These are phyloP conservation scores for Zeus faber DNA, from an alignment of 2,113 vertebrate species.

Conservation along the genomic window DNA sequence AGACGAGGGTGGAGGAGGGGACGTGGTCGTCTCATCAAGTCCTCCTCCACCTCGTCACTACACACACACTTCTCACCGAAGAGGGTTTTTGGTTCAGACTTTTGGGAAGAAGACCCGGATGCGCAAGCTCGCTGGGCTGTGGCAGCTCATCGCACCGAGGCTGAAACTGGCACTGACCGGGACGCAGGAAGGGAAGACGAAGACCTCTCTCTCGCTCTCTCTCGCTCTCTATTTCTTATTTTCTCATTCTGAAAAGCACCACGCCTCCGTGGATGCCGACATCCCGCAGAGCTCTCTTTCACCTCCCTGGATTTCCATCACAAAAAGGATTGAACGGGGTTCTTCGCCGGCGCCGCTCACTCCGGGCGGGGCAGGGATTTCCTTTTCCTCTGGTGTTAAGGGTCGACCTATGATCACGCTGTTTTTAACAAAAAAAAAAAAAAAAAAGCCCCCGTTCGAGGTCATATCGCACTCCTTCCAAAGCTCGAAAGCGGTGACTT, in stretches of 20 bases:
- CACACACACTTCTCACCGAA: background rate
- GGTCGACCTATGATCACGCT: too few species aligned
- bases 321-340: background rate
- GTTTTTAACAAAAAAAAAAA: too few species aligned
- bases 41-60: background rate
- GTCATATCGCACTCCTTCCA: conserved; percentile 46
- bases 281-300: too few species aligned
- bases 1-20: conserved; percentile 42
- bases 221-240: background rate
- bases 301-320: background rate
- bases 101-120: conserved; percentile 11
- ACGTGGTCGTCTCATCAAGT: too few species aligned
- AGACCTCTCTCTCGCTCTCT: background rate
- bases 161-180: conserved; percentile 56
- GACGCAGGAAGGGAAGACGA: conserved; percentile 37
- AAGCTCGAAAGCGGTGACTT: conserved; percentile 23
- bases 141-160: conserved; percentile 67
- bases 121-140: conserved; percentile 38
- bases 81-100: conserved; percentile 30
- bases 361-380: too few species aligned
- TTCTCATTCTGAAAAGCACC: too few species aligned
- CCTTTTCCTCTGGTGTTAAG: too few species aligned
- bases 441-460: background rate
- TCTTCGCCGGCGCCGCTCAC: too few species aligned
- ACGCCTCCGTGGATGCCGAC: too few species aligned